Base-by-base conservation (phyloP, 1,140 invertebrate species). In the Leptoteleia sp. region DNA sequence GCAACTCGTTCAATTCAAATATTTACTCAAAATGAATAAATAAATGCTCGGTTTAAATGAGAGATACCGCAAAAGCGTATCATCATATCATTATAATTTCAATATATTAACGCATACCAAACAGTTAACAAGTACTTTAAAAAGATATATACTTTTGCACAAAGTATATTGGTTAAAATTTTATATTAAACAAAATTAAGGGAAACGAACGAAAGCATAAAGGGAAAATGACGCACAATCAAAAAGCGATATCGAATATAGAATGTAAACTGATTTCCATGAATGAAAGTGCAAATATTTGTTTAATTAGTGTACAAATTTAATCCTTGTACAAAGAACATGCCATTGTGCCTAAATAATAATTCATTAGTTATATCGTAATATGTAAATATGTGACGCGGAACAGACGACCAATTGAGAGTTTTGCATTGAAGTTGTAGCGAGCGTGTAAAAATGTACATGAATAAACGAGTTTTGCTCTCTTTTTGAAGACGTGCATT, bases 201-300 rank as follows among this genome's bases (percentile, higher is more conserved):
- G 31, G 13, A 22, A 27, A 35, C 25, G 11, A 48, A 19, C 3
- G 4, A n/a, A n/a, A n/a, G 27, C 0, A 38, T 29, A 38, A 25
- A 9, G 5, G 4, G 22, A 43, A 52, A 33, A 42, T 25, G 17
- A 35, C 42, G 54, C 45, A 57, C 29, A 59, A 62, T 61, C 12
- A 8, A 25, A 22, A 15, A 3, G 19, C 31, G 6, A 59, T 37
- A 29, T 70, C 27, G 25, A 22, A 62, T 9, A 31, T 27, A 38
- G 11, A 37, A 16, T 54, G 47, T 50, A 38, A 31, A 2, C 17
- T 12, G 35, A 62, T 70, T 78, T 42, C 73, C 38, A 59, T 37
- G 42, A 67, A 52, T 25, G 22, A 76, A 82, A 82, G 84, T 84
- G 81, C 84, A 84, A 84, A 84, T 85, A 82, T 82, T 79, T 72